Evolutionary conservation across 2,888 invertebrate species (phyloP).

Genomic region (Diadegma fenestrale): DNA sequence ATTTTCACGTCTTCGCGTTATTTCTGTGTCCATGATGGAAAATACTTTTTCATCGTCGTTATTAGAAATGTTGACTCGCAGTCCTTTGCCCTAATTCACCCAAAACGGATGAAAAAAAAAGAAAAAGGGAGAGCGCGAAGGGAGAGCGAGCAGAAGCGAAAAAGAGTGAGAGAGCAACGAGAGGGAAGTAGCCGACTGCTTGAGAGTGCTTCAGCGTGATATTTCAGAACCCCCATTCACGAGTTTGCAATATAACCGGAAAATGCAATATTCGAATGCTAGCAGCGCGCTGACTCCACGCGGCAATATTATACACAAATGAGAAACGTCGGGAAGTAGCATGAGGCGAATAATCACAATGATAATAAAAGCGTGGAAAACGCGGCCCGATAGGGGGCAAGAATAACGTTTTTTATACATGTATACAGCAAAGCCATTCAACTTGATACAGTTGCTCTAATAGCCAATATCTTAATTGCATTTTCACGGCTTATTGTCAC

Average conservation of each 20-base stretch:
- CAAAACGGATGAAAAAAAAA: background rate
- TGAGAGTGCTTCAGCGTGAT: conserved; percentile 39
- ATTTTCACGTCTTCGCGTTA: background rate
- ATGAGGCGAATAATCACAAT: conserved; percentile 53
- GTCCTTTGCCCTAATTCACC: conserved; percentile 4
- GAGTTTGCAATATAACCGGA: conserved; percentile 55
- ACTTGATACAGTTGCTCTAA: conserved; percentile 40
- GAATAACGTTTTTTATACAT: background rate
- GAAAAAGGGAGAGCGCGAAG: background rate
- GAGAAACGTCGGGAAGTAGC: conserved; percentile 38
- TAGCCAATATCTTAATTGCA: conserved; percentile 59
- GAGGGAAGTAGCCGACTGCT: conserved; percentile 14
- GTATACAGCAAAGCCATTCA: conserved; percentile 7
- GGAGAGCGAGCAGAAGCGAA: background rate
- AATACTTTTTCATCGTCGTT: conserved; percentile 12
- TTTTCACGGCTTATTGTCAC: conserved; percentile 22
- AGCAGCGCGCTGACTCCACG: conserved; percentile 37
- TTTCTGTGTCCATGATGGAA: conserved; percentile 26
- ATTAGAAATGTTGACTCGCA: conserved; percentile 30
- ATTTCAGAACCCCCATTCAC: conserved; percentile 32
- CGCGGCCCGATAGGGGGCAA: conserved; percentile 7
- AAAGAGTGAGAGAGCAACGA: background rate
- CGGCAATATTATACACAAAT: conserved; percentile 55
- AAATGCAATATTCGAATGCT: conserved; percentile 60
- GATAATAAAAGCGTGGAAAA: conserved; percentile 48